Conservation (phyloP, 2,797 vertebrate genomes). For the Aplochiton taeniatus region DNA sequence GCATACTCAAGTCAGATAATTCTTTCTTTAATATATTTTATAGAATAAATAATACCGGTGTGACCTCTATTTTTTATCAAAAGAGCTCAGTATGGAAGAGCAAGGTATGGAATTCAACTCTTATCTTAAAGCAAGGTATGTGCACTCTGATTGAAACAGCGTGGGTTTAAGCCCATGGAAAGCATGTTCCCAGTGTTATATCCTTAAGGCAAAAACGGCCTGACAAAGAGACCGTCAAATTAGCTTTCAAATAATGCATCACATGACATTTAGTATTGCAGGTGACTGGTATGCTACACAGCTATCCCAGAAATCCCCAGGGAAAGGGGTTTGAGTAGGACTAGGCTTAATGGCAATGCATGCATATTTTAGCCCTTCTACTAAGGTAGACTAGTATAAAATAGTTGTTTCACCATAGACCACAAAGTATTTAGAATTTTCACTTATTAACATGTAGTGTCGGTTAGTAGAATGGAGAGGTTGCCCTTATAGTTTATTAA, state of each 20-base stretch:
- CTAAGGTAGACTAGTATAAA: too few relatives aligned
- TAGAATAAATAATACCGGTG: slow-evolving; percentile 10
- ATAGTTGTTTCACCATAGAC: too few relatives aligned
- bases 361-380: too few relatives aligned
- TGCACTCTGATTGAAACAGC: slow-evolving; percentile 58
- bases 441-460: too few relatives aligned
- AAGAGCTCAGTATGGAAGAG: slow-evolving; percentile 37
- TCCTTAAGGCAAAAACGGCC: slow-evolving; percentile 45
- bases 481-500: too few relatives aligned
- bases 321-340: slow-evolving; percentile 30
- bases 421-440: too few relatives aligned
- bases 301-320: slow-evolving; percentile 29
- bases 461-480: too few relatives aligned
- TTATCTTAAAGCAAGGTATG: slow-evolving; percentile 59
- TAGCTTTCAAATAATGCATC: slow-evolving; percentile 66
- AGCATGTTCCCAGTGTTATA: slow-evolving; percentile 59
- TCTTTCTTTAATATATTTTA: slow-evolving; percentile 13
- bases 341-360: too few relatives aligned
- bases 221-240: slow-evolving; percentile 63
- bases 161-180: slow-evolving; percentile 35
- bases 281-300: slow-evolving; percentile 47
- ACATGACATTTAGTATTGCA: slow-evolving; percentile 50
- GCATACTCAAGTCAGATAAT: slow-evolving; percentile 28
- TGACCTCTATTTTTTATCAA: slow-evolving; percentile 19
- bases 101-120: slow-evolving; percentile 47